A percentile compares a stretch with the other conserved stretches of the same genome.
These are phyloP conservation scores for Embiotoca jacksoni DNA, from an alignment of 2,113 vertebrate species.

Conservation along the genomic window DNA sequence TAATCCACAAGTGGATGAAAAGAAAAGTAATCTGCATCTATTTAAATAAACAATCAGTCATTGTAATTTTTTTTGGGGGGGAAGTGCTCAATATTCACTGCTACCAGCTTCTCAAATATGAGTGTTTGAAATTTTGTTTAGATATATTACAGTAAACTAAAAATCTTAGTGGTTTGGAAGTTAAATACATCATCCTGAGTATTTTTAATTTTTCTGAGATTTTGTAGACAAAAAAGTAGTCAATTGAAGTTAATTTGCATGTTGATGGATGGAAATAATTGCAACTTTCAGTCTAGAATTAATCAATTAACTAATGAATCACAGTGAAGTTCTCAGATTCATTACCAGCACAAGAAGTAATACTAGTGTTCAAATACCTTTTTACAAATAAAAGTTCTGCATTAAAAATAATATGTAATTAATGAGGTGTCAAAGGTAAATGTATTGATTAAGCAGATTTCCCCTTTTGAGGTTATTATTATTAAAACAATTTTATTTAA, in stretches of 20 bases:
- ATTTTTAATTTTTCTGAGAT: not conserved
- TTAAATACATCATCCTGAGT: not conserved
- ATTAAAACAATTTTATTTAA: not conserved
- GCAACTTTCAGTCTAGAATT: too few species aligned
- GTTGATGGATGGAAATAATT: too few species aligned
- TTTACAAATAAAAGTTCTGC: not conserved
- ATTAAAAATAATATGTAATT: not conserved
- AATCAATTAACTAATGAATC: too few species aligned
- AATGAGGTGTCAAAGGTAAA: not conserved
- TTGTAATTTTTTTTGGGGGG: not conserved
- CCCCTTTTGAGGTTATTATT: not conserved
- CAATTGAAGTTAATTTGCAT: not conserved
- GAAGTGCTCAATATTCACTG: not conserved
- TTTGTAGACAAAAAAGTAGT: conserved; percentile 3
- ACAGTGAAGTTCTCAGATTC: too few species aligned
- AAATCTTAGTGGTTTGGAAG: not conserved
- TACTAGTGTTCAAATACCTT: too few species aligned
- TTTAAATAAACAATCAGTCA: not conserved
- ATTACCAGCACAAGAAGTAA: too few species aligned
- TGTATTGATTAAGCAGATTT: conserved; percentile 7
- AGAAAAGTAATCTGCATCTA: not conserved
- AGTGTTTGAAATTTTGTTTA: not conserved
- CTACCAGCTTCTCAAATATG: not conserved
- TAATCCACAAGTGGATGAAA: not conserved
- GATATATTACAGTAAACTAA: not conserved